phyloP scores from a whole-genome alignment of 2,113 vertebrate species.

The Nyctereutes procyonoides region DNA sequence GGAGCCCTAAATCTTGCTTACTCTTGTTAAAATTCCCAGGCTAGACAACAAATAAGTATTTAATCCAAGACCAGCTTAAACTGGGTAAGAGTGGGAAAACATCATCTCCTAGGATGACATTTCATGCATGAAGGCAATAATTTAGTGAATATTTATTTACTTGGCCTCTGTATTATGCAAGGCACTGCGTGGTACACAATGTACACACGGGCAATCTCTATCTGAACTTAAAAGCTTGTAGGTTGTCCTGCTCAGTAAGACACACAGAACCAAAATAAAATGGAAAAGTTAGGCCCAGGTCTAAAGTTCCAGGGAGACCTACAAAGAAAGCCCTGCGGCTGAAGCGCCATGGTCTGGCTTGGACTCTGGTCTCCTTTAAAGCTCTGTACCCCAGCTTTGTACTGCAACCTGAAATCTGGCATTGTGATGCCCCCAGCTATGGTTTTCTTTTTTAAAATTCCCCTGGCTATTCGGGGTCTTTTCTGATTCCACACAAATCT shows the following conservation, averaged over 20 bases:
- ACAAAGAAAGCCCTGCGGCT: not conserved
- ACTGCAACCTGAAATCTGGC: no score
- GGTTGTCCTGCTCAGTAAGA: not conserved
- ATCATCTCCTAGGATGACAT: not conserved
- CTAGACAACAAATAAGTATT: not conserved
- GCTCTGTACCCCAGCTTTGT: not conserved
- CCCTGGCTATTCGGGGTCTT: no score
- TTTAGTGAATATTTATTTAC: not conserved
- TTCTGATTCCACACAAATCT: no score
- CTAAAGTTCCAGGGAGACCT: not conserved
- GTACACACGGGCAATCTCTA: not conserved
- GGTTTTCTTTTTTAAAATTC: no score
- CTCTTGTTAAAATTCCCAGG: not conserved
- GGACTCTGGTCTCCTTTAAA: conserved; percentile 24
- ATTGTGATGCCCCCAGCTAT: no score
- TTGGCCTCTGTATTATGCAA: not conserved
- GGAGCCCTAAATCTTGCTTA: not conserved
- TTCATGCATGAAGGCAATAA: not conserved
- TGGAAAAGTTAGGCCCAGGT: not conserved
- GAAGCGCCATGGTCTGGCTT: not conserved
- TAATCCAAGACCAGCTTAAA: not conserved
- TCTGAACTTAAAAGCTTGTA: not conserved
- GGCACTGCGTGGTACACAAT: not conserved
- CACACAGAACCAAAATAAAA: not conserved
- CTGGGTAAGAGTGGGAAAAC: not conserved